Evolutionary conservation across 2,888 invertebrate species (phyloP), one percentile per base, ranked within the genome.

Genomic region (Furcula furcula): DNA sequence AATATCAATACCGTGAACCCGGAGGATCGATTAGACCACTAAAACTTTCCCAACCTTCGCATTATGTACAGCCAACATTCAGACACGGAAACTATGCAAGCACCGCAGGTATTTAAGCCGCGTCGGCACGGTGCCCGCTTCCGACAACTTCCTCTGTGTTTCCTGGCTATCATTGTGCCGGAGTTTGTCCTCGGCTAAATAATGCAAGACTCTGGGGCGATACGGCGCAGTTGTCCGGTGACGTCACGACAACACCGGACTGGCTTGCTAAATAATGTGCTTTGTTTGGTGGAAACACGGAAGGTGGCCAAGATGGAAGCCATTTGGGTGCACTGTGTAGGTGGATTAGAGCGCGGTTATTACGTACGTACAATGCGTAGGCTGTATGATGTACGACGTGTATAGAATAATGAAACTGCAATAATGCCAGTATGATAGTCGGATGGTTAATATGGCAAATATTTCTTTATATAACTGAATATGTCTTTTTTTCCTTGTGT

Each of bases 171-270:
- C 33, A 31, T 26, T 37, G 27, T 29, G 38, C 10, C 10, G 15
- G 19, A 46, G 50, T 40, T 42, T 36, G 40, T 46, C 23, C n/a
- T 19, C 27, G 31, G 27, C 38, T 56, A 39, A 46, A 53, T 56
- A 48, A 54, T 56, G 46, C 38, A 57, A 14, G 27, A 36, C 36
- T 34, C 23, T 28, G 27, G 30, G 30, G 41, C 36, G 38, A 34
- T 34, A 42, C 10, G 35, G 23, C 22, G 32, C 21, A 29, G 27
- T 18, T 14, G 18, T 29, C 28, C n/a, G 20, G 16, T 45, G 51
- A 35, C 46, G 40, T 49, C 50, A 37, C n/a, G 14, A 7, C 0
- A 25, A 31, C 34, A 19, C 4, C 6, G 7, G 9, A 10, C n/a
- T 11, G 7, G 19, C 6, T 22, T 37, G 31, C 30, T 51, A 51